Base-by-base conservation (phyloP, 2,888 invertebrate species). In the Lasioglossum pauxillum region DNA sequence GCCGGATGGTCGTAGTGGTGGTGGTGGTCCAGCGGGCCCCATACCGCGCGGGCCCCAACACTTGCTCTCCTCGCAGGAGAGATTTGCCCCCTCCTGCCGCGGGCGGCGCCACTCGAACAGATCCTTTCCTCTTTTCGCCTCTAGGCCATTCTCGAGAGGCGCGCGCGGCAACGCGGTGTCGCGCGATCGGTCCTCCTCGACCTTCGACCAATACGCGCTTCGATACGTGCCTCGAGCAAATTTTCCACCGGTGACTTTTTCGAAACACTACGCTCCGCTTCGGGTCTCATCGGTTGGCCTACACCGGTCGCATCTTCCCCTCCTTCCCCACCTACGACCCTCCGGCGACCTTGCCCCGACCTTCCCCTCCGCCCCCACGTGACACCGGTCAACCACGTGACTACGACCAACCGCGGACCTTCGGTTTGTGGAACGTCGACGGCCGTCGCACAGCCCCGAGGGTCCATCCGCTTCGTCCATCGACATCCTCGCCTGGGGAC, bases 61-160 rank as follows among this genome's bases (percentile, higher is more conserved):
- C 93, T 93, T 92, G 93, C 90, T 90, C 91, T 89, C 87, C 90
- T 85, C 87, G 86, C 82, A 77, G 67, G 77, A 83, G 85, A 87
- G 87, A 87, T 80, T 85, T 90, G 84, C 87, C 90, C 90, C 90
- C 90, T 91, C 90, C 90, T 90, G 95, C 95, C 95, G 93, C 94
- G 92, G 95, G 95, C 94, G 94, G 94, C 94, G 94, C 95, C 93
- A 94, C 94, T 93, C 93, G 92, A 83, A 80, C 89, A 85, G 90
- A 91, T 92, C 95, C 96, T 91, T 96, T 96, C 93, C 96, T 96
- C 92, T 95, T 96, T 93, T 96, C 96, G 93, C 96, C 96, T 93
- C 95, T 96, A 92, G 96, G 96, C 90, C 96, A 96, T 94, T 96
- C 96, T 94, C 94, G 94, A 94, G 94, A 94, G 93, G 93, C 94